phyloP scores from a whole-genome alignment of 1,140 invertebrate species.

The Tribolium castaneum region DNA sequence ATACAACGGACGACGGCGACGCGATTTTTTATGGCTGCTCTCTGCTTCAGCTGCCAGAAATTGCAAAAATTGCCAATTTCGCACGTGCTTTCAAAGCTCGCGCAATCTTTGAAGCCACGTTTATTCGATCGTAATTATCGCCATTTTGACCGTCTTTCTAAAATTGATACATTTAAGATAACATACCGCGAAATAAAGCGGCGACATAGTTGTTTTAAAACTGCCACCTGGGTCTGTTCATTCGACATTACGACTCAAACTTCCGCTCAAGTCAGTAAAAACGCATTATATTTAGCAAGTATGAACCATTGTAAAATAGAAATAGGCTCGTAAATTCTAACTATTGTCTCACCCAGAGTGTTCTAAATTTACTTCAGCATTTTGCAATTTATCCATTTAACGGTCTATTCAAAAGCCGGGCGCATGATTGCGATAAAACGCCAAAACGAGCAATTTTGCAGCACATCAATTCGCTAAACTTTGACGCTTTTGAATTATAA shows the following conservation, averaged over 20 bases:
- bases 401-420: background rate
- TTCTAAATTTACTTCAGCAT: slow-evolving; percentile 20
- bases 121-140: too few relatives aligned
- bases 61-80: background rate
- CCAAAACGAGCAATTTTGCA: background rate
- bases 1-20: slow-evolving; percentile 15
- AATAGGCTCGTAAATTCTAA: slow-evolving; percentile 45
- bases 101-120: background rate
- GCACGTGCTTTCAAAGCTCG: background rate
- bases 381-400: background rate
- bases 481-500: too few relatives aligned
- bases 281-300: slow-evolving; percentile 48
- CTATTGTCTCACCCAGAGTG: slow-evolving; percentile 13
- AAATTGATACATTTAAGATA: slow-evolving; percentile 29
- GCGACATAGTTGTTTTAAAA: slow-evolving; percentile 41
- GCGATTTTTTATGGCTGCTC: slow-evolving; percentile 17
- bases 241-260: slow-evolving; percentile 45
- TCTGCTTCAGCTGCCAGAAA: slow-evolving; percentile 2
- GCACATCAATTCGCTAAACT: background rate
- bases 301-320: slow-evolving; percentile 42
- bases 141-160: background rate
- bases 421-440: background rate
- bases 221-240: slow-evolving; percentile 45
- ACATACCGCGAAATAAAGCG: slow-evolving; percentile 29
- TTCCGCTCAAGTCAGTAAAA: slow-evolving; percentile 47